Evolutionary conservation across 92 coral and sea anemone genomes (phyloP).

Genomic region (Hydrozoanthus gracilis): DNA sequence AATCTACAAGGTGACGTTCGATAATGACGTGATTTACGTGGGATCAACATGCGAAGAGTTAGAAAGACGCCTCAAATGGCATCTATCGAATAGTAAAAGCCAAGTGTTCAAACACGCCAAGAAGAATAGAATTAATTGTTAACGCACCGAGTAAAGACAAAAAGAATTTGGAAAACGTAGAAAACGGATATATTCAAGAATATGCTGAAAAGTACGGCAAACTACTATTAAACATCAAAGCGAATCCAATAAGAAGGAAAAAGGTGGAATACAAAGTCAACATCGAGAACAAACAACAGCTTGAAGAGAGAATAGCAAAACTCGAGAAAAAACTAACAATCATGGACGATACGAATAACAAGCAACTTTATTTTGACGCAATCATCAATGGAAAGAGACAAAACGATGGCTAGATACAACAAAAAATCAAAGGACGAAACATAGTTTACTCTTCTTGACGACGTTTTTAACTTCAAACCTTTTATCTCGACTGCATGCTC

Average conservation of each 20-base stretch:
- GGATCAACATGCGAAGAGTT: conserved; percentile 54
- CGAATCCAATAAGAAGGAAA: conserved; percentile 33
- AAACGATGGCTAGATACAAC: no score
- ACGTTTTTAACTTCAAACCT: no score
- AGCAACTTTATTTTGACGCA: background rate
- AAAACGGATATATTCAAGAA: conserved; percentile 48
- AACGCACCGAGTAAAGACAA: no score
- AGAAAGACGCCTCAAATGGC: conserved; percentile 43
- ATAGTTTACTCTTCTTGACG: no score
- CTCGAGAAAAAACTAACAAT: conserved; percentile 40
- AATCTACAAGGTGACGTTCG: conserved; percentile 45
- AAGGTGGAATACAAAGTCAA: conserved; percentile 39
- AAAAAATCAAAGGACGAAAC: no score
- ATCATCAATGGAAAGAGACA: conserved; percentile 42
- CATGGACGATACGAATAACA: conserved; percentile 44
- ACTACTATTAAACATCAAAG: conserved; percentile 20
- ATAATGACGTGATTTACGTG: conserved; percentile 33
- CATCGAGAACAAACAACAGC: conserved; percentile 40
- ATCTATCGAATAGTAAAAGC: conserved; percentile 42
- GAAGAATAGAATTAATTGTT: conserved; percentile 39
- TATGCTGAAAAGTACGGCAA: conserved; percentile 44
- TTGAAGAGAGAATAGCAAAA: conserved; percentile 27
- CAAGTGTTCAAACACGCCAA: conserved; percentile 41
- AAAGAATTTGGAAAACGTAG: conserved; percentile 51
- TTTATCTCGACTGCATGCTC: no score